Conservation (phyloP, 2,113 vertebrate genomes). For the Zeus faber region DNA sequence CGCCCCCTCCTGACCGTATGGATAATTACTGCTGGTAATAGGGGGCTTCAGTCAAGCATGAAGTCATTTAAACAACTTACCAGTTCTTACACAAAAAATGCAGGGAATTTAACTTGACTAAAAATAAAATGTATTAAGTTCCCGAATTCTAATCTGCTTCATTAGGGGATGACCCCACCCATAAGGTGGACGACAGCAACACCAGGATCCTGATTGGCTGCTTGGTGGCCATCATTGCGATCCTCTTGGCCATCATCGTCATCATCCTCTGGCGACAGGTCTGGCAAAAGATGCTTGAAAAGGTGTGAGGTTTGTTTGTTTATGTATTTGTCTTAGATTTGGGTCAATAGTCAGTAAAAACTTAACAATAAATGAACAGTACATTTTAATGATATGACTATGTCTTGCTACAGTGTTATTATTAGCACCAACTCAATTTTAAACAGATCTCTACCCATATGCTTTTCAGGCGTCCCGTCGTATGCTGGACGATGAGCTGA, state of each 20-base stretch:
- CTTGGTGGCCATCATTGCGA: conserved; percentile 94
- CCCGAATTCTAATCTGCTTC: neutral
- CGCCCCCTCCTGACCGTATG: conserved; percentile 49
- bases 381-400: too few species aligned
- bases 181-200: conserved; percentile 94
- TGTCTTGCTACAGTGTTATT: too few species aligned
- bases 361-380: neutral
- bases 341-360: too few species aligned
- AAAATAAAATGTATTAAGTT: too few species aligned
- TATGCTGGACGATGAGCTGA: conserved; percentile 92
- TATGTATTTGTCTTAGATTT: too few species aligned
- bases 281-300: conserved; percentile 98
- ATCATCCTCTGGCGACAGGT: conserved; percentile 97
- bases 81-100: too few species aligned
- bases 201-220: conserved; percentile 93
- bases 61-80: too few species aligned
- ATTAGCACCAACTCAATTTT: too few species aligned
- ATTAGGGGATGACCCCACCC: conserved; percentile 81
- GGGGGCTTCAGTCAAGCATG: too few species aligned
- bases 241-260: conserved; percentile 90
- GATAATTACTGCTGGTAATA: neutral
- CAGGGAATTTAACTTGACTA: too few species aligned
- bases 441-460: too few species aligned
- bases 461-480: conserved; percentile 88
- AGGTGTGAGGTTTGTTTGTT: conserved; percentile 71